Evolutionary conservation across 2,888 invertebrate species (phyloP).

Genomic region (Epistrophella euchroma): DNA sequence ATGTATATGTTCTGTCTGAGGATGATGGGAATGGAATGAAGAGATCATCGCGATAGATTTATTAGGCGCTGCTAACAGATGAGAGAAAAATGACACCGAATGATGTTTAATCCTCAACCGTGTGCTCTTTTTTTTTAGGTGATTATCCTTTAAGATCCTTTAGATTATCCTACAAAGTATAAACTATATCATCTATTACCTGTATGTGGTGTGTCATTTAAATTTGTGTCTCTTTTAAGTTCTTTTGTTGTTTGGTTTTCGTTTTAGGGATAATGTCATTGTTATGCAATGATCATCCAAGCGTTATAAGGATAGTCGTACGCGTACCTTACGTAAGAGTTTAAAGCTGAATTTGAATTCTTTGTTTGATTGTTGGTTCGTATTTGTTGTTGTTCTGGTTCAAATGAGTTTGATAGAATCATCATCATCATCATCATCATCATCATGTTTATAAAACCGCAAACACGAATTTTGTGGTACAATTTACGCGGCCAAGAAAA

Average conservation of each 20-base stretch:
- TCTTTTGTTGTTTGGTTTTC: constrained; percentile 54
- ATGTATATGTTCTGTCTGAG: not conserved
- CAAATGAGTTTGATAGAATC: too few relatives aligned
- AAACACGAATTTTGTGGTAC: too few relatives aligned
- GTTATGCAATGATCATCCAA: constrained; percentile 58
- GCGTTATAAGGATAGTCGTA: constrained; percentile 14
- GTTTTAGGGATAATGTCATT: constrained; percentile 49
- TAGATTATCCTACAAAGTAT: constrained; percentile 68
- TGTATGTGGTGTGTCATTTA: constrained; percentile 53
- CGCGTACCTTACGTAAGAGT: not conserved
- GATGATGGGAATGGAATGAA: constrained; percentile 51
- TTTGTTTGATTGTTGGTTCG: not conserved
- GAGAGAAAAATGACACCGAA: constrained; percentile 79
- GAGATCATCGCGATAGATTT: constrained; percentile 72
- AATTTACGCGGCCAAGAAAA: too few relatives aligned
- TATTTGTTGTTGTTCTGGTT: not conserved
- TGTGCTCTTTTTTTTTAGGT: constrained; percentile 59
- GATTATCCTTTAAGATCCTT: constrained; percentile 69
- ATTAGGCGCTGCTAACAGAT: constrained; percentile 66
- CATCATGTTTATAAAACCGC: too few relatives aligned
- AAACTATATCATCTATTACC: constrained; percentile 24
- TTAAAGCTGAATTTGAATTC: not conserved
- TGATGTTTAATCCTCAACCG: constrained; percentile 79
- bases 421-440: too few relatives aligned
- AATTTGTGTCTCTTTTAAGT: constrained; percentile 45